Evolutionary conservation across 2,113 vertebrate genomes (phyloP).

Genomic region (Neogale vison): DNA sequence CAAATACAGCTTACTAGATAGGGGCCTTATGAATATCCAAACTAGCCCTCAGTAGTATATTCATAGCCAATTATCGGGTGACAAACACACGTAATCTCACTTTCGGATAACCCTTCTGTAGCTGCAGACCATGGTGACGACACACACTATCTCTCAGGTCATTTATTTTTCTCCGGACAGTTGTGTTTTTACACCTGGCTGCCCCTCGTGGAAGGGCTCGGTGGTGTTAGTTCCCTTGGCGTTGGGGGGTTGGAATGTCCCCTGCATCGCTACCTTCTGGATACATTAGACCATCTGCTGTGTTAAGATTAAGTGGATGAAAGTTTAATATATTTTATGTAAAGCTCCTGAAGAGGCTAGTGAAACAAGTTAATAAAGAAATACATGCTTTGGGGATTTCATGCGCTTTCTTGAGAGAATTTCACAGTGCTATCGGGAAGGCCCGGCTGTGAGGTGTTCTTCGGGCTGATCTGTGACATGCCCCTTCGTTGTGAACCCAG

Average conservation of each 20-base stretch:
- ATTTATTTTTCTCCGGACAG: not conserved
- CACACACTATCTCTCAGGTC: rapidly evolving
- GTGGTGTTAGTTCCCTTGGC: not conserved
- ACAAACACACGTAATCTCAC: not conserved
- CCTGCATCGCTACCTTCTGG: not conserved
- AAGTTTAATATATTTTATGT: not conserved
- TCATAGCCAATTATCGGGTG: not conserved
- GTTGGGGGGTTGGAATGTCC: not conserved
- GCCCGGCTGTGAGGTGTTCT: not conserved
- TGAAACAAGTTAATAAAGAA: not conserved
- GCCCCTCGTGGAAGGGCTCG: not conserved
- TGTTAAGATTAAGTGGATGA: not conserved
- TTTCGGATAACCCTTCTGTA: not conserved
- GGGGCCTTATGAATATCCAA: not conserved
- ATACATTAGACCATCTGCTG: not conserved
- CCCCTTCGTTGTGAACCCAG: not conserved
- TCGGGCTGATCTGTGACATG: not conserved
- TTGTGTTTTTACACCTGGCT: not conserved
- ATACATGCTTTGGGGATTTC: not conserved
- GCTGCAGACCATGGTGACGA: not conserved
- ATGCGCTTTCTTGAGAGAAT: not conserved
- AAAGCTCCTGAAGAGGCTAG: not conserved
- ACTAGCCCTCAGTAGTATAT: not conserved
- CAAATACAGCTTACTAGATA: not conserved
- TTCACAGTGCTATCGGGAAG: not conserved